Conservation (phyloP, 2,888 invertebrate genomes). For the Euproctis similis region DNA sequence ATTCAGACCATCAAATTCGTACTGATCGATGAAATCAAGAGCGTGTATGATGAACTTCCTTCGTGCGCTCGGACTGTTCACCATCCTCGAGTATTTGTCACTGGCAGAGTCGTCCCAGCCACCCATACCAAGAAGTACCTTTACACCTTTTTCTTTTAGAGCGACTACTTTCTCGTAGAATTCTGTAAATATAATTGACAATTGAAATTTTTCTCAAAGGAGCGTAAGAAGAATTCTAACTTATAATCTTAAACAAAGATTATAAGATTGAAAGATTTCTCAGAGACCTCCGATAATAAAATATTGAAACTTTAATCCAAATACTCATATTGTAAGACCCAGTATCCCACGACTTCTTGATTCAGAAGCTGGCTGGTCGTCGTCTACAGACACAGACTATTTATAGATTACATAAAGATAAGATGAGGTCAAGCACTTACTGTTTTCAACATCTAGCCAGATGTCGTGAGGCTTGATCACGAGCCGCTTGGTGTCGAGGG, state of each 20-base stretch:
- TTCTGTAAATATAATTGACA: slow-evolving; percentile 74
- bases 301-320: no score
- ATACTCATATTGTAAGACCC: no score
- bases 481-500: slow-evolving; percentile 83
- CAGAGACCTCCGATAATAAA: no score
- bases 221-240: no score
- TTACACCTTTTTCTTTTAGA: slow-evolving; percentile 82
- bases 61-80: slow-evolving; percentile 82
- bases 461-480: slow-evolving; percentile 90
- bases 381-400: no score
- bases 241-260: no score
- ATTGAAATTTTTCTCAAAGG: no score
- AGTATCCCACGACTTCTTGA: no score
- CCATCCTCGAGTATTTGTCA: slow-evolving; percentile 89
- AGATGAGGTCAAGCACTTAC: no score
- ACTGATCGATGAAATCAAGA: slow-evolving; percentile 84
- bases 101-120: slow-evolving; percentile 97
- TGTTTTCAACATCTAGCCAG: slow-evolving; percentile 93
- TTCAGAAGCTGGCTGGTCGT: no score
- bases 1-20: slow-evolving; percentile 93
- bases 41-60: slow-evolving; percentile 84
- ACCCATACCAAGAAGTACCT: slow-evolving; percentile 91
- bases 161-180: slow-evolving; percentile 91
- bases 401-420: no score
- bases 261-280: no score